Conservation (phyloP, 1,140 invertebrate genomes). For the Caenorhabditis tropicalis region DNA sequence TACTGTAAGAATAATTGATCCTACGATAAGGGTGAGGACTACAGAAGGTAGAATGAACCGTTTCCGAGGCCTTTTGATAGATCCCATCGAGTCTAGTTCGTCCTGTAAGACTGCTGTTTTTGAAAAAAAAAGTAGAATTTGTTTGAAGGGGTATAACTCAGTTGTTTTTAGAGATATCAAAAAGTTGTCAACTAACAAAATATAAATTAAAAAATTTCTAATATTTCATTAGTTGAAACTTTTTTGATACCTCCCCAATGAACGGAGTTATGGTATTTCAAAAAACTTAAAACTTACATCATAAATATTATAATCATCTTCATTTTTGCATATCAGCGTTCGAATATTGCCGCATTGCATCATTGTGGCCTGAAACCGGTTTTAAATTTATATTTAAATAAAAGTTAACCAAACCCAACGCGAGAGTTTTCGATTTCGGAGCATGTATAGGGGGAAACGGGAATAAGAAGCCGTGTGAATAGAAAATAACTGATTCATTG, state of each 20-base stretch:
- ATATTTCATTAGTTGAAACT: too few species aligned
- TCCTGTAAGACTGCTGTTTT: not conserved
- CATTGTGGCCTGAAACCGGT: not conserved
- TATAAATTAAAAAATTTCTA: too few species aligned
- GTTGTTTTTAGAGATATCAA: too few species aligned
- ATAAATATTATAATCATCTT: constrained; percentile 11
- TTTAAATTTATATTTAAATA: not conserved
- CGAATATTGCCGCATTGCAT: constrained; percentile 12
- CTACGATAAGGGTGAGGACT: not conserved
- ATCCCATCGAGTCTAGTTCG: not conserved
- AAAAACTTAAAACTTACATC: not conserved
- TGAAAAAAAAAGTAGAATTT: too few species aligned
- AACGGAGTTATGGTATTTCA: too few species aligned
- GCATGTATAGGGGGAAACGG: not conserved
- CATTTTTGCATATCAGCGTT: not conserved
- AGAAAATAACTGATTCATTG: not conserved
- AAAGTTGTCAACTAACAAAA: too few species aligned
- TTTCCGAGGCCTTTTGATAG: not conserved
- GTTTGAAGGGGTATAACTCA: too few species aligned
- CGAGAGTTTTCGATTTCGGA: constrained; percentile 12
- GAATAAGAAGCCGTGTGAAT: not conserved
- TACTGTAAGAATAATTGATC: not conserved
- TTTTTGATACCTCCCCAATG: too few species aligned
- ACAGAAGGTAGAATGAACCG: not conserved
- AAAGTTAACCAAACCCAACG: not conserved